Evolutionary conservation across 2,797 vertebrate species (phyloP).

Genomic region (Alauda arvensis): DNA sequence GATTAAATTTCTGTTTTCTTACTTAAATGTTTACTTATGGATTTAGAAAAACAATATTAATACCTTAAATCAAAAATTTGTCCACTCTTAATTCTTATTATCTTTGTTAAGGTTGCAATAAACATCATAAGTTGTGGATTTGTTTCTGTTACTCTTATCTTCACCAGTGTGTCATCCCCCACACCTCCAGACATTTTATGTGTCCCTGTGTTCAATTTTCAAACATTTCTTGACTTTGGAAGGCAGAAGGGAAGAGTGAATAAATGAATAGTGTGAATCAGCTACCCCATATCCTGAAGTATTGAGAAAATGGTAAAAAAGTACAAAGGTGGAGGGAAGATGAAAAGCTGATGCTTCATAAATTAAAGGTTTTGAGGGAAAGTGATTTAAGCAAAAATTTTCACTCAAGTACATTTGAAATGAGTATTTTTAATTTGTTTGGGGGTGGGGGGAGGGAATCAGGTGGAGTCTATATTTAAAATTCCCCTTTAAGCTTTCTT

Average conservation of each 20-base stretch:
- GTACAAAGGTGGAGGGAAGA: not conserved
- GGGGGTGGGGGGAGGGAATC: accelerated
- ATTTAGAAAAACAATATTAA: not conserved
- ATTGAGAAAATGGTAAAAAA: not conserved
- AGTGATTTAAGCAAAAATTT: not conserved
- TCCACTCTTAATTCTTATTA: not conserved
- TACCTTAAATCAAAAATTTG: not conserved
- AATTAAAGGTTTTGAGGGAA: not conserved
- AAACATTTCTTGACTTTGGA: not conserved
- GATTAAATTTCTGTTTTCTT: not conserved
- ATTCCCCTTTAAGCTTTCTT: not conserved
- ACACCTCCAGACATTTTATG: not conserved
- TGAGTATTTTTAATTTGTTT: accelerated
- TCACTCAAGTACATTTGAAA: not conserved
- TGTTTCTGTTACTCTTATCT: not conserved
- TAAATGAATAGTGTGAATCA: not conserved
- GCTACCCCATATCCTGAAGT: not conserved
- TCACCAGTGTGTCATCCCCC: not conserved
- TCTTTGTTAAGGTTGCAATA: not conserved
- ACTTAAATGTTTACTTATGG: not conserved
- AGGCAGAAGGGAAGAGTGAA: not conserved
- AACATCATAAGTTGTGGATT: not conserved
- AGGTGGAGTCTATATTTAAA: not conserved
- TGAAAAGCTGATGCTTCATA: not conserved
- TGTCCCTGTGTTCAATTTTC: not conserved